A percentile compares a stretch with the other conserved stretches of the same genome.
phyloP scores from a whole-genome alignment of 2,888 invertebrate genomes.

The Biston stratarius region DNA sequence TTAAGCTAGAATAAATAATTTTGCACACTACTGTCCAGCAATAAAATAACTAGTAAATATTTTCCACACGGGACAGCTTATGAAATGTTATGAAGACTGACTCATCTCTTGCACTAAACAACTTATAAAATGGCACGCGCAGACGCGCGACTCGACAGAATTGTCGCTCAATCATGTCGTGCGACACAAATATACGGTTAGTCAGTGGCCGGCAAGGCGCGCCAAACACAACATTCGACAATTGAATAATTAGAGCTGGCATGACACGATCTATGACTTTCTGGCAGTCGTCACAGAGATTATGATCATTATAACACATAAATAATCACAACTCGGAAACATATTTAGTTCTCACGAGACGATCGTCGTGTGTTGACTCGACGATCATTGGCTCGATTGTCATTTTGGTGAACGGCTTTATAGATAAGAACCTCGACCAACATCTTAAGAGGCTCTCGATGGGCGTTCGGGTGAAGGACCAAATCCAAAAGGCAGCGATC shows the following conservation, averaged over 20 bases:
- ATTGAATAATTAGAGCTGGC: conserved; percentile 53
- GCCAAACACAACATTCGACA: conserved; percentile 30
- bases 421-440: too few relatives aligned
- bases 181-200: conserved; percentile 8
- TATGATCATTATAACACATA: conserved; percentile 12
- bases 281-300: conserved; percentile 7
- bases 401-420: too few relatives aligned
- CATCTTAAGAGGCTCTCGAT: too few relatives aligned
- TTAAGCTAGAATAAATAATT: too few relatives aligned
- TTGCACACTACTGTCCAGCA: not conserved
- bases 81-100: not conserved
- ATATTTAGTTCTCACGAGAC: too few relatives aligned
- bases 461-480: too few relatives aligned
- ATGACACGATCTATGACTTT: conserved; percentile 35
- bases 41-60: not conserved
- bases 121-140: not conserved
- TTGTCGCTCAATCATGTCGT: conserved; percentile 3
- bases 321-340: not conserved
- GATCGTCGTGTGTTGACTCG: too few relatives aligned
- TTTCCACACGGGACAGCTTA: not conserved
- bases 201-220: conserved; percentile 1
- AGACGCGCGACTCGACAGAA: not conserved
- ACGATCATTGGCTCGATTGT: too few relatives aligned
- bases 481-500: not conserved
- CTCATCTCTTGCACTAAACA: not conserved